phyloP scores from a whole-genome alignment of 2,113 vertebrate species.

The Prolemur simus region DNA sequence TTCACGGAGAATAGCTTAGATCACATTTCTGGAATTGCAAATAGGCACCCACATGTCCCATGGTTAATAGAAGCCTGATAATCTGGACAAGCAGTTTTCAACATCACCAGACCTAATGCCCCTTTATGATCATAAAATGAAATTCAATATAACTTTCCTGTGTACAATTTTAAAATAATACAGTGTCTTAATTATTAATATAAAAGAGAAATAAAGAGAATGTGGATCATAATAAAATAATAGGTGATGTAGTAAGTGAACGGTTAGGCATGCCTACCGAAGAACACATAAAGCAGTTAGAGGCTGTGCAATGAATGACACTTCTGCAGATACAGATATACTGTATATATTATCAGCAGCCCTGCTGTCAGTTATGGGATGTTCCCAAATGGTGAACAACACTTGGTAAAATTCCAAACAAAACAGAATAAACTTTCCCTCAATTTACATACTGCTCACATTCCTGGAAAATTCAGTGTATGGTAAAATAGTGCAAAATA shows the following conservation, averaged over 20 bases:
- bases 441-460: not conserved
- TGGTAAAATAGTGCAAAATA: not conserved
- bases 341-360: not conserved
- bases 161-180: constrained; percentile 13
- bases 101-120: not conserved
- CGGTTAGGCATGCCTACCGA: not conserved
- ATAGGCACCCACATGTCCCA: not conserved
- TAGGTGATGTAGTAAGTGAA: not conserved
- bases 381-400: constrained; percentile 28
- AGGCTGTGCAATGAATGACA: not conserved
- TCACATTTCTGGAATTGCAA: not conserved
- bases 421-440: not conserved
- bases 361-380: not conserved
- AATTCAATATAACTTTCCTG: not conserved
- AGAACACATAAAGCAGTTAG: not conserved
- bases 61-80: not conserved
- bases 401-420: constrained; percentile 21
- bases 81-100: not conserved
- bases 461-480: not conserved
- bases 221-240: not conserved
- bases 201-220: not conserved
- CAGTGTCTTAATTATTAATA: not conserved
- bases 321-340: not conserved
- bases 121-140: not conserved
- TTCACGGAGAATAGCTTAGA: not conserved